Percentiles rank a stretch among this genome's conserved stretches.
These are phyloP conservation scores for Orientallactaga sibirica DNA, from an alignment of 2,797 vertebrate genomes.

Conservation along the genomic window DNA sequence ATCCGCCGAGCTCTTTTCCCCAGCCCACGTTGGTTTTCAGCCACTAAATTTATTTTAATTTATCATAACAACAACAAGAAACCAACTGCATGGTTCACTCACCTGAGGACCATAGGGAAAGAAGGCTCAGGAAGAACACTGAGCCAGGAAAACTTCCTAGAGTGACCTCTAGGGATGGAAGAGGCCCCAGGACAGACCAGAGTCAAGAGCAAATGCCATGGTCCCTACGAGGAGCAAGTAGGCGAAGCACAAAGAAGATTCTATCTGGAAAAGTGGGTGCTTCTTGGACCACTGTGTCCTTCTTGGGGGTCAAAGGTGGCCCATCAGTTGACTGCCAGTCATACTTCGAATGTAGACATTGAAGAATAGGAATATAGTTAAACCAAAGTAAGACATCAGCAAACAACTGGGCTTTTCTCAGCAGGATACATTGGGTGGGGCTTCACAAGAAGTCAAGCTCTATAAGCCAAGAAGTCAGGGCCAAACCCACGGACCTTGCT, in stretches of 20 bases:
- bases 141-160: background rate
- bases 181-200: background rate
- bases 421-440: background rate
- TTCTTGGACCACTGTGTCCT: background rate
- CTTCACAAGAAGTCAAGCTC: background rate
- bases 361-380: slow-evolving; percentile 11
- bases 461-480: background rate
- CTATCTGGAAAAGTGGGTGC: background rate
- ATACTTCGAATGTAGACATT: slow-evolving; percentile 1
- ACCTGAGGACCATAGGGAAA: background rate
- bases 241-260: background rate
- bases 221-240: background rate
- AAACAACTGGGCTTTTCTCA: slow-evolving; percentile 42
- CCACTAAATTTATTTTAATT: slow-evolving; percentile 7
- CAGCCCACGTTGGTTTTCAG: background rate
- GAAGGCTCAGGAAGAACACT: background rate
- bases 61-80: background rate
- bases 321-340: slow-evolving; percentile 11
- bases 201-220: background rate
- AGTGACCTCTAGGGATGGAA: background rate
- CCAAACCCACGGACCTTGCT: slow-evolving; percentile 49
- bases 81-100: background rate
- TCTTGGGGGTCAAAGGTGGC: background rate
- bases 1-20: too few species aligned
- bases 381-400: slow-evolving; percentile 43